Conservation (phyloP, 2,113 vertebrate genomes). For the Passer montanus region DNA sequence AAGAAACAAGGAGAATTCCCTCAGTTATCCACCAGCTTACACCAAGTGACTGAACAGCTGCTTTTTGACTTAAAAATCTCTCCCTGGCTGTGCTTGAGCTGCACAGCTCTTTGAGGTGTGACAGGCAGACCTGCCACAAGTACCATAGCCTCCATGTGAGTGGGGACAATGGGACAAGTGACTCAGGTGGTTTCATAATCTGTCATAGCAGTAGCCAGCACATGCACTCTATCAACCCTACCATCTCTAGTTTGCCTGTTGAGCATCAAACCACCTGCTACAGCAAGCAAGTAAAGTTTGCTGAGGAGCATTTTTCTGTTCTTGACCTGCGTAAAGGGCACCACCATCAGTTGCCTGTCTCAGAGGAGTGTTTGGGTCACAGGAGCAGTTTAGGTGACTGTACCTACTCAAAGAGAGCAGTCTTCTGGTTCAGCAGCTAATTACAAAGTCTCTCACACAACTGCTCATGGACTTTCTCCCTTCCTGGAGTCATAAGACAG, state of each 20-base stretch:
- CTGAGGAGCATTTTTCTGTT: background rate
- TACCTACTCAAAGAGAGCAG: background rate
- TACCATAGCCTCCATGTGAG: background rate
- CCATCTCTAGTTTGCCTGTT: background rate
- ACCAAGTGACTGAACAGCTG: constrained; percentile 38
- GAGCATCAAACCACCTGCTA: background rate
- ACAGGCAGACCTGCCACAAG: constrained; percentile 32
- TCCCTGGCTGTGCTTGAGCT: background rate
- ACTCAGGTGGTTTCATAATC: constrained; percentile 13
- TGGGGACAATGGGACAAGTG: background rate
- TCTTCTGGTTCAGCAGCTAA: background rate
- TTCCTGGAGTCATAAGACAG: background rate
- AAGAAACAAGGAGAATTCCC: constrained; percentile 39
- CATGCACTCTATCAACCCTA: background rate
- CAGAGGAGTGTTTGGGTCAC: background rate
- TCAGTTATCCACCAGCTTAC: constrained; percentile 1
- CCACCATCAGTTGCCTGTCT: background rate
- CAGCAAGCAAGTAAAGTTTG: background rate
- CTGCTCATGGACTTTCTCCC: background rate
- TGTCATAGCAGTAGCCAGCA: background rate
- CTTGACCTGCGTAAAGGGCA: background rate
- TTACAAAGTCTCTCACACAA: background rate
- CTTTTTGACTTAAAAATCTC: constrained; percentile 41
- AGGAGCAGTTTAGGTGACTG: background rate
- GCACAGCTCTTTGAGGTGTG: constrained; percentile 37